Conservation (phyloP, 2,113 vertebrate species). For the Aptenodytes patagonicus region DNA sequence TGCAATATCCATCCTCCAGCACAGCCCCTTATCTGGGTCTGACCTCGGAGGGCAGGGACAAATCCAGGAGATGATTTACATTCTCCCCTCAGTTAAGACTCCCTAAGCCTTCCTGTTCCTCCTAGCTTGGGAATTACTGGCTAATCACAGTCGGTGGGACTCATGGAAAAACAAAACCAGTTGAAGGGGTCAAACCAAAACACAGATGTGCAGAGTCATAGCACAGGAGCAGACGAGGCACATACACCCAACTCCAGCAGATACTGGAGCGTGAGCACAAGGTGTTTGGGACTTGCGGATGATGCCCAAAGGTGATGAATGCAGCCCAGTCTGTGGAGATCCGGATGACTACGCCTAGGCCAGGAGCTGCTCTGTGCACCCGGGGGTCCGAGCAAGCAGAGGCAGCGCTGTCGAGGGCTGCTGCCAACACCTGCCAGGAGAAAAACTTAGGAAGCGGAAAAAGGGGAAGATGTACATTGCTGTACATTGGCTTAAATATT, state of each 20-base stretch:
- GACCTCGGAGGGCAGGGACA: neutral
- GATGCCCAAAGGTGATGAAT: neutral
- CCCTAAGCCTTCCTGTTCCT: neutral
- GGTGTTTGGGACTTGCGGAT: neutral
- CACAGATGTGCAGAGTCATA: neutral
- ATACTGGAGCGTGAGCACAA: accelerated
- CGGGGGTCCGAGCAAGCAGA: accelerated
- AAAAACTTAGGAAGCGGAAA: neutral
- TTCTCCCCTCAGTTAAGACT: neutral
- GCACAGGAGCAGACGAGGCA: neutral
- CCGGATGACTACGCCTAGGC: neutral
- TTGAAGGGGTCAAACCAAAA: neutral
- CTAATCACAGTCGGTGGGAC: accelerated
- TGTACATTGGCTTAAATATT: neutral
- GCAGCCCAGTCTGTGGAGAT: neutral
- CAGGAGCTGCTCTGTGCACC: neutral
- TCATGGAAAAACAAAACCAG: neutral
- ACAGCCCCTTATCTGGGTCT: accelerated
- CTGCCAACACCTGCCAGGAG: neutral
- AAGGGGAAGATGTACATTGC: neutral
- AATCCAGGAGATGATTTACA: neutral
- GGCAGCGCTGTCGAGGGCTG: neutral
- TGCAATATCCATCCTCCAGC: neutral
- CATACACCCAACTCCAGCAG: accelerated
- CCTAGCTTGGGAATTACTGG: neutral